Evolutionary conservation across 2,888 invertebrate genomes (phyloP).

Genomic region (Ectobius pallidus): DNA sequence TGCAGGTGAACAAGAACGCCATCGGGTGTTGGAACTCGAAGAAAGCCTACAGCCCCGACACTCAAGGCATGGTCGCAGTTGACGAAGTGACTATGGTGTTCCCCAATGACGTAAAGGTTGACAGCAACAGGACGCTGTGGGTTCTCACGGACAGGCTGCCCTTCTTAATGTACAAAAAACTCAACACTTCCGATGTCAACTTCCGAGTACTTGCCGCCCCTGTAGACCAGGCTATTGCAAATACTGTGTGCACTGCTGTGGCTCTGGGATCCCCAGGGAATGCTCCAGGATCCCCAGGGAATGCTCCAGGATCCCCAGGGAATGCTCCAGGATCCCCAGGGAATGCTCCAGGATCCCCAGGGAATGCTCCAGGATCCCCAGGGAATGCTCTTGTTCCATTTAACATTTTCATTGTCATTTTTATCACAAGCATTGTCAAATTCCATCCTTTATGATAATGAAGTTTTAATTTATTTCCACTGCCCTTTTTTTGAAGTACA

Average conservation of each 20-base stretch:
- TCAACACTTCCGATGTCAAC: constrained; percentile 70
- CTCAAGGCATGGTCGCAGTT: constrained; percentile 54
- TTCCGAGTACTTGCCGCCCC: constrained; percentile 74
- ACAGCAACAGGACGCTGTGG: constrained; percentile 71
- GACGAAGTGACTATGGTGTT: constrained; percentile 79
- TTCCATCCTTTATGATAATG: no score
- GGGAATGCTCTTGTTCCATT: no score
- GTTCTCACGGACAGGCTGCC: constrained; percentile 84
- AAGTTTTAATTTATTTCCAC: no score
- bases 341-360: no score
- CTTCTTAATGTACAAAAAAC: constrained; percentile 69
- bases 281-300: no score
- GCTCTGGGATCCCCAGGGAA: no score
- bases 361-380: no score
- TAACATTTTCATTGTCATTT: no score
- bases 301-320: no score
- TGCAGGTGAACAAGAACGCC: constrained; percentile 73
- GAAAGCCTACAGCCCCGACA: constrained; percentile 50
- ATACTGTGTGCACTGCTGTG: constrained; percentile 67
- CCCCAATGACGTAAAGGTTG: constrained; percentile 79
- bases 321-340: no score
- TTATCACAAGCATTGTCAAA: no score
- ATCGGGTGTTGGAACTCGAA: constrained; percentile 80
- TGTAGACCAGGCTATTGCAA: constrained; percentile 69
- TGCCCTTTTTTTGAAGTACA: no score